Conservation (phyloP, 1,140 invertebrate species). For the Aphis gossypii region DNA sequence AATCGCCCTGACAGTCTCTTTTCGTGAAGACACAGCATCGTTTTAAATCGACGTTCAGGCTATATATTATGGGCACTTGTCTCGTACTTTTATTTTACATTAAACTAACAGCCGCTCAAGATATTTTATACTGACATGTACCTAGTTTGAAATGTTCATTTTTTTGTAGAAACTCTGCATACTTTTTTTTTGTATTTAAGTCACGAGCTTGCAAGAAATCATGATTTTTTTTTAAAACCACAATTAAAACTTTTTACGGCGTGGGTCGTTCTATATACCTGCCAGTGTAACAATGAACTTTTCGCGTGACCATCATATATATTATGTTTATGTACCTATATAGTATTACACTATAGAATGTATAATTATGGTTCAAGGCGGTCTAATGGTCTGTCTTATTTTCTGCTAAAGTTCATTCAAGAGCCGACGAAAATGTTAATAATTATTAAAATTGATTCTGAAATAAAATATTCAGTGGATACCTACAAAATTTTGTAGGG, state of each 20-base stretch:
- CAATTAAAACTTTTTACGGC: neutral
- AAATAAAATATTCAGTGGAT: neutral
- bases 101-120: neutral
- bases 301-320: neutral
- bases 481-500: neutral
- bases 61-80: neutral
- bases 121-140: neutral
- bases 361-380: neutral
- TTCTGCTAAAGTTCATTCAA: neutral
- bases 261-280: neutral
- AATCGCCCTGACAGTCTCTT: neutral
- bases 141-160: neutral
- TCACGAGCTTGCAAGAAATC: neutral
- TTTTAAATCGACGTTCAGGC: neutral
- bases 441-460: neutral
- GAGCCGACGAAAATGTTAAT: neutral
- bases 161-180: neutral
- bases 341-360: neutral
- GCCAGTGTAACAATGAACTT: neutral
- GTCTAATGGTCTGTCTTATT: neutral
- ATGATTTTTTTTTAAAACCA: neutral
- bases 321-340: neutral
- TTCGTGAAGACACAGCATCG: neutral
- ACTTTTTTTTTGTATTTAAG: neutral
- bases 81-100: neutral